Evolutionary conservation across 2,888 invertebrate genomes (phyloP).

Genomic region (Agapostemon virescens): DNA sequence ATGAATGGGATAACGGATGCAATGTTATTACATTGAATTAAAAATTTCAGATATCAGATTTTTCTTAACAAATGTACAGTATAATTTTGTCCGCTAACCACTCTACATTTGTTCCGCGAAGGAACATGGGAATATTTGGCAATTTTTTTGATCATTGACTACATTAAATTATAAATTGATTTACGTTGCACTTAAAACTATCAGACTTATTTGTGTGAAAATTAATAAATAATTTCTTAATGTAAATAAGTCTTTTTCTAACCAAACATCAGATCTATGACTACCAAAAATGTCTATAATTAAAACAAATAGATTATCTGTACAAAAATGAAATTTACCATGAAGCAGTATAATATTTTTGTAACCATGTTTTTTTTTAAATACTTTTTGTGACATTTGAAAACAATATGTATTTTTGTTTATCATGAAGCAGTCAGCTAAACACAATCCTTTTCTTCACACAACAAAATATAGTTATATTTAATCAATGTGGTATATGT

Average conservation of each 20-base stretch:
- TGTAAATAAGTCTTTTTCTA: conserved; percentile 13
- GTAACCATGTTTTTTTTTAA: conserved; percentile 32
- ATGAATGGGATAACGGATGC: conserved; percentile 63
- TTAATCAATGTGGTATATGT: neutral
- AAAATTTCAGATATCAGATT: conserved; percentile 62
- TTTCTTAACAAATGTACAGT: conserved; percentile 58
- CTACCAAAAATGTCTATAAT: conserved; percentile 21
- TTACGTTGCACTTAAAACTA: conserved; percentile 64
- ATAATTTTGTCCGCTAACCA: conserved; percentile 51
- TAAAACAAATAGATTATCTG: conserved; percentile 4
- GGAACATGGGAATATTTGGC: conserved; percentile 44
- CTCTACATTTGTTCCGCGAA: conserved; percentile 39
- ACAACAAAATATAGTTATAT: neutral
- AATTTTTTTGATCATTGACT: conserved; percentile 47
- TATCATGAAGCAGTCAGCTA: neutral
- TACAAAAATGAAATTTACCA: conserved; percentile 6
- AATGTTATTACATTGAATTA: conserved; percentile 58
- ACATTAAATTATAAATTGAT: conserved; percentile 50
- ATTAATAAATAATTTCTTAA: conserved; percentile 58
- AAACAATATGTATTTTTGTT: conserved; percentile 26
- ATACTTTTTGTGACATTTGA: conserved; percentile 38
- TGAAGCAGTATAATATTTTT: conserved; percentile 30
- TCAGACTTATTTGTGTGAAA: conserved; percentile 64
- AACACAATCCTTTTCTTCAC: neutral
- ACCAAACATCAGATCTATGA: conserved; percentile 11